These are phyloP conservation scores for Sitobion miscanthi DNA, from an alignment of 1,140 invertebrate genomes.

Conservation along the genomic window DNA sequence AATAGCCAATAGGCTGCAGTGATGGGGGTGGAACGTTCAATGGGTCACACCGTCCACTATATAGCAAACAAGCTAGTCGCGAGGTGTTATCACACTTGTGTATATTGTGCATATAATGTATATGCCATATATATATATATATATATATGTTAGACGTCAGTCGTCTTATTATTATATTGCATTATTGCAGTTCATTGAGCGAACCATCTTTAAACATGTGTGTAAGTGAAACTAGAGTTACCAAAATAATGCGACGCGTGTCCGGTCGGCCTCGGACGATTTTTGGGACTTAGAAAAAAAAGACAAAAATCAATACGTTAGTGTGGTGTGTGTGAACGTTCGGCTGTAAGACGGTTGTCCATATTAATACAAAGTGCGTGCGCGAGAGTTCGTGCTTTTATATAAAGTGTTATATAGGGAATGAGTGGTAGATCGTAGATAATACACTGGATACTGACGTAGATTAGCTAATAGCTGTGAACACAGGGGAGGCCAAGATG, in stretches of 20 bases:
- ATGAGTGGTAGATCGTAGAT: neutral
- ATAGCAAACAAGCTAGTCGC: neutral
- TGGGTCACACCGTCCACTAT: neutral
- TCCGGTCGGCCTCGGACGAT: neutral
- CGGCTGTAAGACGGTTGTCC: neutral
- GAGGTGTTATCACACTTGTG: neutral
- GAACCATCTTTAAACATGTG: neutral
- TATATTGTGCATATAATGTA: neutral
- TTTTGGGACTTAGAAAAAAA: neutral
- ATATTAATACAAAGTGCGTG: neutral
- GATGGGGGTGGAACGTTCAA: neutral
- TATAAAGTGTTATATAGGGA: neutral
- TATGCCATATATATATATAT: neutral
- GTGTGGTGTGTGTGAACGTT: slow-evolving; percentile 6
- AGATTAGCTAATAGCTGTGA: neutral
- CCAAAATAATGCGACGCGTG: neutral
- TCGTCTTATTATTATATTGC: too few species aligned
- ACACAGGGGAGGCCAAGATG: neutral
- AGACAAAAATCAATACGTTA: slow-evolving; percentile 11
- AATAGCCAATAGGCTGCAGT: neutral
- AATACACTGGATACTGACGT: neutral
- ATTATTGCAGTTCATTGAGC: neutral
- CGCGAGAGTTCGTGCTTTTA: neutral
- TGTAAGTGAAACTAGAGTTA: neutral
- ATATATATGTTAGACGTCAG: too few species aligned